A percentile compares a stretch with the other conserved stretches of the same genome.
Conservation (phyloP, 2,888 invertebrate species). For the Melipona bicolor region DNA sequence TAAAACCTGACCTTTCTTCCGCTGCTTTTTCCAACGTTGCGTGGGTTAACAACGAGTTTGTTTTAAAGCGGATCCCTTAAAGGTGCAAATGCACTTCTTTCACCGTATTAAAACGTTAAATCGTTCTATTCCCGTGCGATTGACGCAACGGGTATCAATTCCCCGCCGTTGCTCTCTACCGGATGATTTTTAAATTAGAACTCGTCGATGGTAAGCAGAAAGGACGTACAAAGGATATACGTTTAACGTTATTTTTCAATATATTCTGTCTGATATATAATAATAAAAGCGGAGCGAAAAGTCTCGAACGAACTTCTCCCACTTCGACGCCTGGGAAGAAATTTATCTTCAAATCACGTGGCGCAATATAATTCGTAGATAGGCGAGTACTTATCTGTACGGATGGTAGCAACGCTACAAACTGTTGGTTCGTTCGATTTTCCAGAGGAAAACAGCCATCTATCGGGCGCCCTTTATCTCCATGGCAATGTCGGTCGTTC, state of each 20-base stretch:
- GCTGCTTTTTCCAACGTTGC: background rate
- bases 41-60: background rate
- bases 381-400: background rate
- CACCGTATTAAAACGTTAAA: background rate
- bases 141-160: background rate
- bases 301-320: too few relatives aligned
- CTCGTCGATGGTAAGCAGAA: background rate
- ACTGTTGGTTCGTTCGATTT: background rate
- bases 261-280: too few relatives aligned
- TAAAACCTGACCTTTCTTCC: slow-evolving; percentile 1
- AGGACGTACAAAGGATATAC: too few relatives aligned
- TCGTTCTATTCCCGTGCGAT: background rate
- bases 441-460: background rate
- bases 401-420: background rate
- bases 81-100: background rate
- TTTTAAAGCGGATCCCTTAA: background rate
- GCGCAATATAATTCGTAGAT: background rate
- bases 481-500: background rate
- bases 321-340: too few relatives aligned
- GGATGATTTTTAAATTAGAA: background rate
- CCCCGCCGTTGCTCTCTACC: background rate
- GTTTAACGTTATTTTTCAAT: too few relatives aligned
- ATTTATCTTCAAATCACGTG: too few relatives aligned
- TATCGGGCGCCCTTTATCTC: background rate
- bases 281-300: too few relatives aligned